These are phyloP conservation scores for Peromyscus attwateri DNA, from an alignment of 2,797 vertebrate species.

Conservation along the genomic window DNA sequence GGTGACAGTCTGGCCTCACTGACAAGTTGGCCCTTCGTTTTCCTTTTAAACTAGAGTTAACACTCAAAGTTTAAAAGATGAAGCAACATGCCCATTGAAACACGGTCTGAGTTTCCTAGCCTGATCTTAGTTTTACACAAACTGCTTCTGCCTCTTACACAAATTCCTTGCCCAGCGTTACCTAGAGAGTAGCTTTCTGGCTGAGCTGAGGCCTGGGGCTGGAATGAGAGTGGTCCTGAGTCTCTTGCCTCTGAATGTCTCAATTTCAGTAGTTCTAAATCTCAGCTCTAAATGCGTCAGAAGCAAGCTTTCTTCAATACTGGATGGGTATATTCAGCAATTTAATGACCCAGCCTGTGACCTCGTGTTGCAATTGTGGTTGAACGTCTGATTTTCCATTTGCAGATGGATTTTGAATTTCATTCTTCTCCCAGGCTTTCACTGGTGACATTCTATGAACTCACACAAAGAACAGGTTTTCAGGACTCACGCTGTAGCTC, in stretches of 20 bases:
- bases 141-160: background rate
- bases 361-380: conserved; percentile 72
- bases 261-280: conserved; percentile 72
- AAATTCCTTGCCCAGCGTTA: background rate
- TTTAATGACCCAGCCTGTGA: conserved; percentile 72
- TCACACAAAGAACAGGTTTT: conserved; percentile 83
- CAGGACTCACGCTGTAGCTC: conserved; percentile 71
- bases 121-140: background rate
- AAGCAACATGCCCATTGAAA: background rate
- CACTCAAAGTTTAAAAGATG: conserved; percentile 31
- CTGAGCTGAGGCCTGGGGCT: background rate
- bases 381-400: conserved; percentile 74
- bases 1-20: background rate
- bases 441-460: conserved; percentile 78
- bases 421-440: conserved; percentile 81
- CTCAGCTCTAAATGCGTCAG: conserved; percentile 73
- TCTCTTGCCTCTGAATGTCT: conserved; percentile 67
- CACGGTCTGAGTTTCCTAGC: background rate
- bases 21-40: background rate
- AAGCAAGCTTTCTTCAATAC: conserved; percentile 59
- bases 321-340: conserved; percentile 67
- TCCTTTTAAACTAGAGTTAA: conserved; percentile 11
- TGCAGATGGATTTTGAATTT: conserved; percentile 43
- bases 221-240: conserved; percentile 75
- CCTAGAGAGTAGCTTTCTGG: background rate